Base-by-base conservation (phyloP, 2,888 invertebrate genomes). In the Tenodera sinensis region DNA sequence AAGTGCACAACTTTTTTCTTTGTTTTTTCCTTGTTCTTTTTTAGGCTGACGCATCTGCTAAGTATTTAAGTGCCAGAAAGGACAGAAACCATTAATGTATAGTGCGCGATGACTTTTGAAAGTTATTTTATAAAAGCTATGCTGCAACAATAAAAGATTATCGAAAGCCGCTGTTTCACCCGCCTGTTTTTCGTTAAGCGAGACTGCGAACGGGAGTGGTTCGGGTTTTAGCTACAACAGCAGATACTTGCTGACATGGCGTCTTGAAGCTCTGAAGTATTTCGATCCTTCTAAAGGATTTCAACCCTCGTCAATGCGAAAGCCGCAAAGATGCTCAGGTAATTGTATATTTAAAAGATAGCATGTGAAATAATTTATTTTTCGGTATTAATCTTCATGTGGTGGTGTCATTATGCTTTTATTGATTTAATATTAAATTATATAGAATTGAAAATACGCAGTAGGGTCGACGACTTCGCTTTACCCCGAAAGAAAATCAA, bases 241-340 rank as follows among this genome's bases (percentile, higher is more conserved):
- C 27, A 89, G 87, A 84, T 87, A 88, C 88, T 90, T 90, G 90
- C 89, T 90, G 90, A 90, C 90, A 90, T 90, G 90, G 90, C 90
- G 89, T 89, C 90, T 90, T 89, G 89, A 89, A 88, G 83, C 89
- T 83, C 90, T 89, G 90, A 88, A 90, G 88, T 88, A 87, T 90
- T 90, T 90, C 90, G 88, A 89, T 89, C 90, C 90, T 90, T 83
- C 85, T 83, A 87, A 83, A 90, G 90, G 90, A 89, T 89, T 90
- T 89, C 89, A 89, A 85, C 90, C 90, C 90, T 90, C 89, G 89
- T 88, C 90, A 84, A 89, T 88, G 86, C 82, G 86, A 86, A 71
- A 83, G 88, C 89, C 83, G 87, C 87, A 89, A 90, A 89, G 82
- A 90, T 90, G 90, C 85, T 82, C 90, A 90, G 90, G 90, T 90